Percentiles rank a stretch among this genome's conserved stretches.
phyloP scores from a whole-genome alignment of 2,888 invertebrate species.

The Ernsta delagoae region DNA sequence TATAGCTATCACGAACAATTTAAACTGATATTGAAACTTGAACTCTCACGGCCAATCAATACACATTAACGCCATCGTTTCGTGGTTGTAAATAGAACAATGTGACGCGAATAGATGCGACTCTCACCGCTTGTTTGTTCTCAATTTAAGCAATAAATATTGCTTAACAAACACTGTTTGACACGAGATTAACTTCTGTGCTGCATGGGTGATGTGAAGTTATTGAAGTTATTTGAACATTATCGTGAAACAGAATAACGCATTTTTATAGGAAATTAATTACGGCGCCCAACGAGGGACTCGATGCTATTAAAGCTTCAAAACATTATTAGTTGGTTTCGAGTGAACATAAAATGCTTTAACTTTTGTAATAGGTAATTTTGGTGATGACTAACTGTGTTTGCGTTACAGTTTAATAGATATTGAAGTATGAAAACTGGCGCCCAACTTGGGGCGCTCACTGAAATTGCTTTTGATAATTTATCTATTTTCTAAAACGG shows the following conservation, averaged over 20 bases:
- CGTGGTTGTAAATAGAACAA: constrained; percentile 26
- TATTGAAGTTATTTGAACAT: too few species aligned
- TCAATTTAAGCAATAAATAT: constrained; percentile 30
- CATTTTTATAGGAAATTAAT: background rate
- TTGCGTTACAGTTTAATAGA: too few species aligned
- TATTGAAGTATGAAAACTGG: too few species aligned
- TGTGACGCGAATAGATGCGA: constrained; percentile 26
- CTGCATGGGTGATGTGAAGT: constrained; percentile 15
- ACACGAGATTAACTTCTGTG: constrained; percentile 19
- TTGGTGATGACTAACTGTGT: too few species aligned
- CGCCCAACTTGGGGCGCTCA: too few species aligned
- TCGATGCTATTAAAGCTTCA: too few species aligned
- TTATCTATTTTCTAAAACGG: too few species aligned
- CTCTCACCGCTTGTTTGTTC: constrained; percentile 23
- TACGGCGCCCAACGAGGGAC: constrained; percentile 17
- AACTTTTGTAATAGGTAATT: too few species aligned
- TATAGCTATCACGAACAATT: background rate
- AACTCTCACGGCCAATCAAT: constrained; percentile 1
- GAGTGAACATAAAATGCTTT: too few species aligned
- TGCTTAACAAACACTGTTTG: constrained; percentile 15
- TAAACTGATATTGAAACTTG: constrained; percentile 6
- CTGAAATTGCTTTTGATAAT: too few species aligned
- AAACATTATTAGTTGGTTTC: too few species aligned
- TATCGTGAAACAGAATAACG: background rate
- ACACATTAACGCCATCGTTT: constrained; percentile 16